These are phyloP conservation scores for Brachyopa scutellaris DNA, from an alignment of 2,888 invertebrate genomes.

Conservation along the genomic window DNA sequence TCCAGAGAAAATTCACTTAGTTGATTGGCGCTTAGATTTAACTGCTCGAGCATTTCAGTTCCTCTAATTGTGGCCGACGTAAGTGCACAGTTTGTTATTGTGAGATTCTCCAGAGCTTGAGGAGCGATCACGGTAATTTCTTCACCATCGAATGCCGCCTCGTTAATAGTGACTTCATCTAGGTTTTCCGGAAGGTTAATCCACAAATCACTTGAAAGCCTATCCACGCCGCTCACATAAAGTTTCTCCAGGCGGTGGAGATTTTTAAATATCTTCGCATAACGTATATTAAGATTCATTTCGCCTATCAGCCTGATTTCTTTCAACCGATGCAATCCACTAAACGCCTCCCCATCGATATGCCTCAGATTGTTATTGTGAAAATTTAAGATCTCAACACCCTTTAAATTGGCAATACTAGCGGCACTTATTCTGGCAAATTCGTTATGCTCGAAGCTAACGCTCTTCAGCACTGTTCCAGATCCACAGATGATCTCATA, in stretches of 20 bases:
- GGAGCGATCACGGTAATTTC: slow-evolving; percentile 71
- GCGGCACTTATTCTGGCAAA: slow-evolving; percentile 74
- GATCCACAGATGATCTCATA: slow-evolving; percentile 74
- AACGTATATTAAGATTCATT: slow-evolving; percentile 29
- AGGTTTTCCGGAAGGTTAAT: slow-evolving; percentile 75
- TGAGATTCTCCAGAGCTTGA: slow-evolving; percentile 74
- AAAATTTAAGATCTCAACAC: slow-evolving; percentile 74
- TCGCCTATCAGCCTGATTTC: slow-evolving; percentile 53
- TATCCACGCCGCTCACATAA: slow-evolving; percentile 7
- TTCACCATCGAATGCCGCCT: slow-evolving; percentile 73
- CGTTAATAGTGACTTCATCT: slow-evolving; percentile 71
- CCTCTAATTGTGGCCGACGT: slow-evolving; percentile 65
- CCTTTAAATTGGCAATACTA: slow-evolving; percentile 73
- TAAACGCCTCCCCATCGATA: slow-evolving; percentile 74
- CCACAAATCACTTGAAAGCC: slow-evolving; percentile 73
- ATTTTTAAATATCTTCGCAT: slow-evolving; percentile 44
- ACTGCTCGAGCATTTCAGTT: slow-evolving; percentile 44
- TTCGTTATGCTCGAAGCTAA: slow-evolving; percentile 76
- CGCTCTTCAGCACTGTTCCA: slow-evolving; percentile 57
- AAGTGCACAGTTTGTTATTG: slow-evolving; percentile 75
- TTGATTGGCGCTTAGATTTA: slow-evolving; percentile 78
- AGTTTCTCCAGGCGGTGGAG: slow-evolving; percentile 38
- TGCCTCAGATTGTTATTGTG: slow-evolving; percentile 75
- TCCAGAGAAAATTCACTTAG: slow-evolving; percentile 74
- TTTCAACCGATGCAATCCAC: slow-evolving; percentile 67